Evolutionary conservation across 2,888 invertebrate genomes (phyloP).

Genomic region (Cheilosia scutellata): DNA sequence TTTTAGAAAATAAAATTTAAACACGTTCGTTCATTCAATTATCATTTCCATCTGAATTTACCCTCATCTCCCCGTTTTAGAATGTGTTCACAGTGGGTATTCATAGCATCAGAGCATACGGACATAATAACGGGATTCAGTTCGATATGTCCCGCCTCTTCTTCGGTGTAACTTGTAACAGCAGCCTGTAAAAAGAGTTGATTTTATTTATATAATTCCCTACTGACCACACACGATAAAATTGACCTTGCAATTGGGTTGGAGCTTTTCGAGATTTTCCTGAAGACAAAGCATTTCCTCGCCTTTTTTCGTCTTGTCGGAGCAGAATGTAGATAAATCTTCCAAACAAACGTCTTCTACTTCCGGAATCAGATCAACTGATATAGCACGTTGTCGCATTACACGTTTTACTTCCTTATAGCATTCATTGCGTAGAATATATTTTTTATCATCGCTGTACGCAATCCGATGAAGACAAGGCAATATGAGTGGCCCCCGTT

Average conservation of each 20-base stretch:
- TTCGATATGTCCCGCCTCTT: conserved; percentile 94
- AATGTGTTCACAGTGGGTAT: conserved; percentile 89
- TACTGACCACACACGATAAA: background rate
- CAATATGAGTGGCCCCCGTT: conserved; percentile 92
- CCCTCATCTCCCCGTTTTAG: conserved; percentile 90
- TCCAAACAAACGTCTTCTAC: conserved; percentile 95
- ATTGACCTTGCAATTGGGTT: conserved; percentile 88
- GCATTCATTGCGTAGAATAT: conserved; percentile 87
- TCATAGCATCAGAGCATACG: conserved; percentile 92
- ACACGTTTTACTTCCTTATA: conserved; percentile 92
- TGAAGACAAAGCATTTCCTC: conserved; percentile 97
- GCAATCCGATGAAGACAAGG: conserved; percentile 95
- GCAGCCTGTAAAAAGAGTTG: conserved; percentile 81
- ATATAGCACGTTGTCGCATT: conserved; percentile 96
- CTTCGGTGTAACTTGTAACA: conserved; percentile 94
- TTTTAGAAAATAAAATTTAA: background rate
- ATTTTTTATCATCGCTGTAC: conserved; percentile 84
- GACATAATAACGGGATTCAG: conserved; percentile 94
- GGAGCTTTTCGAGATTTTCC: conserved; percentile 90
- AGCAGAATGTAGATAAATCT: conserved; percentile 93
- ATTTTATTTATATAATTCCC: background rate
- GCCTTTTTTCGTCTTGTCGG: conserved; percentile 92
- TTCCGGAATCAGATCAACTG: conserved; percentile 96
- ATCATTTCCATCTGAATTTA: conserved; percentile 36
- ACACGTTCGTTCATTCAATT: background rate